These are phyloP conservation scores for Temnothorax longispinosus DNA, from an alignment of 1,140 invertebrate species.

Conservation along the genomic window DNA sequence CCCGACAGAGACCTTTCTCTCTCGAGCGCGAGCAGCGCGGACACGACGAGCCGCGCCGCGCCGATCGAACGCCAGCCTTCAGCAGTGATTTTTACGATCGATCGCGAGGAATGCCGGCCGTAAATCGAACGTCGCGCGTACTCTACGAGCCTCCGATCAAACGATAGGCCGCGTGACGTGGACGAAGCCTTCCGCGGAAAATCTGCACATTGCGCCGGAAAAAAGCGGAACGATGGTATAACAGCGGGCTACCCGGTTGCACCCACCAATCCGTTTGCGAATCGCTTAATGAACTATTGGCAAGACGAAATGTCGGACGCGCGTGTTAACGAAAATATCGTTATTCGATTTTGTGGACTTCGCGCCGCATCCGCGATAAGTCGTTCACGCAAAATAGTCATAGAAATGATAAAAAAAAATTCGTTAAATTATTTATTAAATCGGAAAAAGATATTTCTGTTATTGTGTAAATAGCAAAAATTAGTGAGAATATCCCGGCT, in stretches of 20 bases:
- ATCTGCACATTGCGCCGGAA: neutral
- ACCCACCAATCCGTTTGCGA: neutral
- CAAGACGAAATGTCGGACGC: constrained; percentile 15
- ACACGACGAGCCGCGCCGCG: constrained; percentile 44
- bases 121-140: constrained; percentile 56
- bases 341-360: constrained; percentile 39
- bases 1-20: constrained; percentile 66
- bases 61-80: constrained; percentile 63
- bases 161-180: constrained; percentile 46
- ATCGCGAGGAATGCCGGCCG: constrained; percentile 63
- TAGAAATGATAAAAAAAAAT: neutral
- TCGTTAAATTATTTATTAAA: constrained; percentile 1
- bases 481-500: neutral
- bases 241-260: constrained; percentile 3
- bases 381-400: neutral
- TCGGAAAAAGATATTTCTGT: neutral
- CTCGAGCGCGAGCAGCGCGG: constrained; percentile 5
- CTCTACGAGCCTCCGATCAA: constrained; percentile 31
- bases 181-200: constrained; percentile 30
- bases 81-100: constrained; percentile 64
- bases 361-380: neutral
- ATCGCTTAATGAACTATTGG: constrained; percentile 50
- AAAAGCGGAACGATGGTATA: constrained; percentile 16
- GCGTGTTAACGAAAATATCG: constrained; percentile 29
- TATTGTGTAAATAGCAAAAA: neutral